Evolutionary conservation across 2,113 vertebrate species (phyloP).

Genomic region (Holacanthus passer): DNA sequence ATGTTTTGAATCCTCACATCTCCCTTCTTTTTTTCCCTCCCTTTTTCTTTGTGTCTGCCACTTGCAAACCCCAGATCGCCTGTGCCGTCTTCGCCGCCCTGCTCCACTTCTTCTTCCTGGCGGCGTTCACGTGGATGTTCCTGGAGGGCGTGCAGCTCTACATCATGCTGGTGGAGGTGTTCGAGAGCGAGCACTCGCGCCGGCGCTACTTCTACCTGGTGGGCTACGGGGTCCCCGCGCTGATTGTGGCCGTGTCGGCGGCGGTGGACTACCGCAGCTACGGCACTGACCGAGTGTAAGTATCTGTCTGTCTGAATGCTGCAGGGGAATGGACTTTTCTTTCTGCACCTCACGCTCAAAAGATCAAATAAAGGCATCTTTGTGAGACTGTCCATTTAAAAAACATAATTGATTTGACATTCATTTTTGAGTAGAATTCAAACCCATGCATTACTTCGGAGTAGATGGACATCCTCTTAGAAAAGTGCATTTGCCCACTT

Average conservation of each 20-base stretch:
- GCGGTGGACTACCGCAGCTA: conserved; percentile 98
- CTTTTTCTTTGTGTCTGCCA: not conserved
- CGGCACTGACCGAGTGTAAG: conserved; percentile 97
- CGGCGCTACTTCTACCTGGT: conserved; percentile 96
- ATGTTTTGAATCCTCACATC: conserved; percentile 3
- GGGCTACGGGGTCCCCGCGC: conserved; percentile 94
- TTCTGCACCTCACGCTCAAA: not conserved
- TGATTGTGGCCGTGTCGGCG: conserved; percentile 95
- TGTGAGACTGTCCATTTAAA: not conserved
- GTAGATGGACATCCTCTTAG: not conserved
- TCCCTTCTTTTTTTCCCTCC: not conserved
- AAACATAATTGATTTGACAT: conserved; percentile 3
- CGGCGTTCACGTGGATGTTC: conserved; percentile 99
- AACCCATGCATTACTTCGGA: not conserved
- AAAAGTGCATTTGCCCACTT: not conserved
- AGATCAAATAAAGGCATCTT: not conserved
- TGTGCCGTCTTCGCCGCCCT: conserved; percentile 97
- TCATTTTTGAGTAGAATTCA: not conserved
- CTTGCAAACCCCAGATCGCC: conserved; percentile 87
- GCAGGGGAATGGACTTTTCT: not conserved
- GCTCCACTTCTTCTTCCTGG: conserved; percentile 99
- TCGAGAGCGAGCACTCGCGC: conserved; percentile 96
- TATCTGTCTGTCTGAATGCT: conserved; percentile 24
- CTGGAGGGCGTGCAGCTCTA: conserved; percentile 98
- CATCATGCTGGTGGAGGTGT: conserved; percentile 99